These are phyloP conservation scores for Vireo altiloquus DNA, from an alignment of 2,113 vertebrate genomes.

Conservation along the genomic window DNA sequence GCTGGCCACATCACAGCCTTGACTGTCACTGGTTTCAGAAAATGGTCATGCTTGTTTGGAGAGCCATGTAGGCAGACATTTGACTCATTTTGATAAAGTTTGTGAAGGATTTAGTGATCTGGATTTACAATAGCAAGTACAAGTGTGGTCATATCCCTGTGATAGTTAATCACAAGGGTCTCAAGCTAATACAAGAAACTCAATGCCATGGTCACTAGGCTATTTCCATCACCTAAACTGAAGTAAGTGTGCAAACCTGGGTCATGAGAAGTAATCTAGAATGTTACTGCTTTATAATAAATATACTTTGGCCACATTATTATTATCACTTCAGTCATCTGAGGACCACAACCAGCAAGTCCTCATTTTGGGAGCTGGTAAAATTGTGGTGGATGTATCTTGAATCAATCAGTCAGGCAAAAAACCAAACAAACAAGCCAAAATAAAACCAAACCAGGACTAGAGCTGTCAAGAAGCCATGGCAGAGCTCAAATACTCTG, in stretches of 20 bases:
- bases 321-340: neutral
- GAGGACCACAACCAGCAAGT: neutral
- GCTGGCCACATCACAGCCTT: neutral
- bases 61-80: neutral
- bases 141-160: neutral
- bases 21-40: neutral
- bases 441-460: neutral
- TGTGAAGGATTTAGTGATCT: neutral
- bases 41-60: neutral
- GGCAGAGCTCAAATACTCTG: rapidly evolving
- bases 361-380: rapidly evolving
- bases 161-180: neutral
- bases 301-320: neutral
- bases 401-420: neutral
- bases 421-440: neutral
- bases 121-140: neutral
- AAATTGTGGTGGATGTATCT: neutral
- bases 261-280: neutral
- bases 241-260: neutral
- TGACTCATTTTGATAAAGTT: neutral
- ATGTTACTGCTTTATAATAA: neutral
- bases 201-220: neutral
- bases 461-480: neutral
- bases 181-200: neutral
- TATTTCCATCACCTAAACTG: neutral